These are phyloP conservation scores for Thermophis baileyi DNA, from an alignment of 2,113 vertebrate genomes.

Conservation along the genomic window DNA sequence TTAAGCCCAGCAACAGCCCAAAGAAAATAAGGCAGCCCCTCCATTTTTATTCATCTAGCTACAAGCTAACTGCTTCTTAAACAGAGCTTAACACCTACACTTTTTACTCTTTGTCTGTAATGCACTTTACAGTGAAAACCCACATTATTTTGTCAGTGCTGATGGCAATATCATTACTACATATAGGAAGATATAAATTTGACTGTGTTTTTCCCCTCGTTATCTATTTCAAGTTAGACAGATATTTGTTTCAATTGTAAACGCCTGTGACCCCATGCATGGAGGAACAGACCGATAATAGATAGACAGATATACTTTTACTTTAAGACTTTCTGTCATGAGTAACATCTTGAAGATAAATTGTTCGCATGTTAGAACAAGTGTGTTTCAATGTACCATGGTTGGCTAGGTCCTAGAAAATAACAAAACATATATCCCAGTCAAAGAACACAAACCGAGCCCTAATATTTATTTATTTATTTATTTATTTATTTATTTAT, in stretches of 20 bases:
- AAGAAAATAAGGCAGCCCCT: background rate
- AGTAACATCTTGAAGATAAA: background rate
- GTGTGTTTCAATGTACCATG: background rate
- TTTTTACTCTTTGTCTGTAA: slow-evolving; percentile 1
- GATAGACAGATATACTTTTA: background rate
- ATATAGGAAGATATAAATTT: background rate
- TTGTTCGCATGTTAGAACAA: background rate
- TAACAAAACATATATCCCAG: background rate
- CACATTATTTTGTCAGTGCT: background rate
- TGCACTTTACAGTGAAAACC: background rate
- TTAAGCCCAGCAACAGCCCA: background rate
- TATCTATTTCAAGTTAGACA: background rate
- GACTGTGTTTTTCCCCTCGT: background rate
- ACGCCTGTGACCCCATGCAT: background rate
- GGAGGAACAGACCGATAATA: background rate
- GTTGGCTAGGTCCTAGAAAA: background rate
- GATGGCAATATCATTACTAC: background rate
- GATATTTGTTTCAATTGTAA: background rate
- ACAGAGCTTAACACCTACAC: background rate
- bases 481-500: too few relatives aligned
- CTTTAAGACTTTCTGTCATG: background rate
- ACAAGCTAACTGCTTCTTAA: background rate
- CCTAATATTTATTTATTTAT: too few relatives aligned
- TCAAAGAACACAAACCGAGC: background rate
- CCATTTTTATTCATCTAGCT: background rate